Base-by-base conservation (phyloP, 2,888 invertebrate genomes). In the Drosophila nigricruria region DNA sequence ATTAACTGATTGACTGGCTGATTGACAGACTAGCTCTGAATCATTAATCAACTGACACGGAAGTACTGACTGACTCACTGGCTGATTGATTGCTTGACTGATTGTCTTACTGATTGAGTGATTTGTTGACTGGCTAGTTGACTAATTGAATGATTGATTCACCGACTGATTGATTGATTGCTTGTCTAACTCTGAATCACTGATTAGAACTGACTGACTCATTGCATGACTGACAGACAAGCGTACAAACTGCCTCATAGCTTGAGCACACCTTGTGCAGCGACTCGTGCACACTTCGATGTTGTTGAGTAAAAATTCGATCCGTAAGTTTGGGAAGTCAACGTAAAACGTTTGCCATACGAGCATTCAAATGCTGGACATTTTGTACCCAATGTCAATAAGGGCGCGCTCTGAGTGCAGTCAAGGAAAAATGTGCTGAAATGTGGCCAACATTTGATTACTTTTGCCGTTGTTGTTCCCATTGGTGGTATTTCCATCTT, bases 391-490 rank as follows among this genome's bases (percentile, higher is more conserved):
- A 43, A 6, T 69, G 70, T 58, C 62, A 75, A 62, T 62, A 68
- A 54, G 42, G 30, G 16, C 23, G 49, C 76, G 59, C 54, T 47
- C 63, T 18, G 58, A 60, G 45, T 70, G 50, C 54, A 70, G 59
- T 58, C 62, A 43, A 58, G 49, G 42, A 45, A 62, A 45, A 58
- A 79, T 54, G 61, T 43, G 63, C 30, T 49, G 75, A 79, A 70
- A 78, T 80, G 77, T 66, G 77, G 58, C 65, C 65, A 77, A 81
- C 59, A 79, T 81, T 79, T 79, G 82, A 79, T 81, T 81, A 81
- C 81, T 70, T 81, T 70, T 67, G 60, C 57, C 52, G 47, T 43
- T 52, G 59, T n/a, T 49, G 56, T 27, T 42, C 52, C 47, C 72
- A 30, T 34, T 32, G 50, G 18, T 20, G 30, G 43, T 45, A 18